phyloP scores from a whole-genome alignment of 1,140 invertebrate genomes.

The Camponotus pennsylvanicus region DNA sequence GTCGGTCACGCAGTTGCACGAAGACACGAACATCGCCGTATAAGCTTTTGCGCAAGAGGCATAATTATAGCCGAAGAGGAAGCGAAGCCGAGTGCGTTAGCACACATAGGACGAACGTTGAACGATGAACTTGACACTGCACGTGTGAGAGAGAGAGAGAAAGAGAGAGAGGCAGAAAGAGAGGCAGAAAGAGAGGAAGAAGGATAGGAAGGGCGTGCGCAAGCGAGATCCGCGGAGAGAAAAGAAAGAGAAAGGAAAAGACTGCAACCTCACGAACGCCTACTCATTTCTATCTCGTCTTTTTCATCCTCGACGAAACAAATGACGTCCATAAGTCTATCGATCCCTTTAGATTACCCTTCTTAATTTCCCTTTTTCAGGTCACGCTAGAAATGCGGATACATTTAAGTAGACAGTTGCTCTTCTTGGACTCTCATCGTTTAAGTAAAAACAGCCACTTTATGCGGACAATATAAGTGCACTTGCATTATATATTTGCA shows the following conservation, averaged over 20 bases:
- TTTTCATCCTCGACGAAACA: conserved; percentile 47
- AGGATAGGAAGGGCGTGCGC: conserved; percentile 35
- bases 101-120: conserved; percentile 76
- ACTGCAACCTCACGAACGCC: conserved; percentile 44
- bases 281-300: conserved; percentile 60
- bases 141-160: conserved; percentile 48
- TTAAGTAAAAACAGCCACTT: conserved; percentile 28
- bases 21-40: conserved; percentile 72
- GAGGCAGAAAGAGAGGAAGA: conserved; percentile 29
- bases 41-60: conserved; percentile 75
- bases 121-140: conserved; percentile 78
- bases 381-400: conserved; percentile 40
- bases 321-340: conserved; percentile 63
- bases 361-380: conserved; percentile 54
- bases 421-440: conserved; percentile 17
- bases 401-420: conserved; percentile 34
- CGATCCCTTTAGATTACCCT: conserved; percentile 50
- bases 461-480: not conserved
- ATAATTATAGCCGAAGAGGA: conserved; percentile 76
- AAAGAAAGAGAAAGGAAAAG: conserved; percentile 56
- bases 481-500: not conserved
- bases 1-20: conserved; percentile 65
- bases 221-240: conserved; percentile 5
- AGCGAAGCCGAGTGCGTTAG: conserved; percentile 75
- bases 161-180: not conserved